A percentile compares a stretch with the other conserved stretches of the same genome.
These are phyloP conservation scores for Simalia tracyae DNA, from an alignment of 2,797 vertebrate species.

Conservation along the genomic window DNA sequence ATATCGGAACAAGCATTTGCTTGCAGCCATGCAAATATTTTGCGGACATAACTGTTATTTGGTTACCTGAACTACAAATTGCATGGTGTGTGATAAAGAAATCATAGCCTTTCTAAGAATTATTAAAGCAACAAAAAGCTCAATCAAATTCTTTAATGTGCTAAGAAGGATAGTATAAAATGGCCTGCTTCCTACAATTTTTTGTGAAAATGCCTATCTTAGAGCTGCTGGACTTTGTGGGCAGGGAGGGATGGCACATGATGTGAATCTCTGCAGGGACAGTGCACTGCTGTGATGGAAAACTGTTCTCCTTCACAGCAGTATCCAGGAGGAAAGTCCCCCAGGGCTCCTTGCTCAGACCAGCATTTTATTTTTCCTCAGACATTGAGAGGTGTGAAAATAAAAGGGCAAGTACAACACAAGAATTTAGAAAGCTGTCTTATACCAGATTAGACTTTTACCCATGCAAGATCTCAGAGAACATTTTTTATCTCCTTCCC, in stretches of 20 bases:
- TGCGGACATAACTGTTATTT: background rate
- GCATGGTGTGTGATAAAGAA: background rate
- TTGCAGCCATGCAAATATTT: background rate
- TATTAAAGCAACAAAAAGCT: background rate
- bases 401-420: background rate
- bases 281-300: background rate
- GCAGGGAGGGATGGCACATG: too few species aligned
- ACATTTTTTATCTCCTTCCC: background rate
- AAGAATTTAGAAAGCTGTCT: background rate
- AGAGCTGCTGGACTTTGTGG: background rate
- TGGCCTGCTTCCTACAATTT: too few species aligned
- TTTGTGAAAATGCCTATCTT: background rate
- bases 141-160: background rate
- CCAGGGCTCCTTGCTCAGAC: background rate
- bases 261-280: background rate
- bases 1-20: slow-evolving; percentile 8
- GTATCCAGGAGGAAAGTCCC: background rate
- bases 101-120: background rate
- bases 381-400: background rate
- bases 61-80: background rate
- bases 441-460: background rate
- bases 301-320: background rate
- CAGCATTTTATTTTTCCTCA: background rate
- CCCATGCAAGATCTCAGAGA: background rate
- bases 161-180: background rate